Conservation (phyloP, 2,888 invertebrate genomes). For the Cephus pulcher region DNA sequence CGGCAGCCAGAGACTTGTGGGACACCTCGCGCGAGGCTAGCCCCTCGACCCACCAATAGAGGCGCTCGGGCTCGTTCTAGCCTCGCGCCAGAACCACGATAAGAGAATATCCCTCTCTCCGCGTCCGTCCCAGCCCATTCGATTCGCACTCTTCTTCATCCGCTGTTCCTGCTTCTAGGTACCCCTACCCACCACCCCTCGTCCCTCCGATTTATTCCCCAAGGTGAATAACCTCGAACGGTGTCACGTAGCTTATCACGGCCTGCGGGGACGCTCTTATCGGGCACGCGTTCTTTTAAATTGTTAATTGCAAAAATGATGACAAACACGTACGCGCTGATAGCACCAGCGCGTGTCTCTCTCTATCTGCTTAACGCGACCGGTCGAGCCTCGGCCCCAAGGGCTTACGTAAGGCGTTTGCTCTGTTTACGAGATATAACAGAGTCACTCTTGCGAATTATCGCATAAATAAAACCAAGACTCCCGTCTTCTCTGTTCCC, state of each 20-base stretch:
- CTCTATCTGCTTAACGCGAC: background rate
- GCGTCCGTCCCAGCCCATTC: background rate
- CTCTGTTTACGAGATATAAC: conserved; percentile 10
- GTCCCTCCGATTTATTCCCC: conserved; percentile 27
- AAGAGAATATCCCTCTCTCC: conserved; percentile 29
- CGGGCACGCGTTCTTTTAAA: conserved; percentile 33
- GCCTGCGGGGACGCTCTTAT: conserved; percentile 50
- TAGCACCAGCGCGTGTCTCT: background rate
- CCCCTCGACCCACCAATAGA: conserved; percentile 47
- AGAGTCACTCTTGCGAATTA: background rate
- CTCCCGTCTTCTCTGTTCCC: background rate
- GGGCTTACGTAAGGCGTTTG: background rate
- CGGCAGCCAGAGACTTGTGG: background rate
- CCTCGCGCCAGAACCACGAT: conserved; percentile 35
- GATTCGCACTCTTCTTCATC: conserved; percentile 5
- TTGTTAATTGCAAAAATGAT: conserved; percentile 9
- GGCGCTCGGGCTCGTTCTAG: conserved; percentile 46
- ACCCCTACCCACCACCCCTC: conserved; percentile 19
- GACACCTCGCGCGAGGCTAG: conserved; percentile 39
- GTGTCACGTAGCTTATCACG: conserved; percentile 61
- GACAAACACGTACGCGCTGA: background rate
- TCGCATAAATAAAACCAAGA: background rate
- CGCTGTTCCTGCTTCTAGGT: background rate
- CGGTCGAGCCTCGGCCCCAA: background rate
- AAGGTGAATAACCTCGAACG: conserved; percentile 64